Percentiles rank a stretch among this genome's conserved stretches.
Evolutionary conservation across 2,113 vertebrate species (phyloP).

Genomic region (Brachypodius melanocephalos): DNA sequence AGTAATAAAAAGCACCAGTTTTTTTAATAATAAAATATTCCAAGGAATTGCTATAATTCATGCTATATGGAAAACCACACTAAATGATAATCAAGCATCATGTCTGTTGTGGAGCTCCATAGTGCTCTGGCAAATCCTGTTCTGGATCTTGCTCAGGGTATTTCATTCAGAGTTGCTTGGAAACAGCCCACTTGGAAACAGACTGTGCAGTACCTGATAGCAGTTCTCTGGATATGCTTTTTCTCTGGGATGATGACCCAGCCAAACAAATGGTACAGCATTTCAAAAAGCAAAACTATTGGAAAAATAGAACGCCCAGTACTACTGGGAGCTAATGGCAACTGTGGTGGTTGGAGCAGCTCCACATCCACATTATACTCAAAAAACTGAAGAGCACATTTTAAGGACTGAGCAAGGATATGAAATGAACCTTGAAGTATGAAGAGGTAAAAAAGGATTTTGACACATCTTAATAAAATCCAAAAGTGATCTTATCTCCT

Average conservation of each 20-base stretch:
- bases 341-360: neutral
- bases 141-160: neutral
- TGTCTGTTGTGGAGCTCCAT: neutral
- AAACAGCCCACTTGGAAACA: neutral
- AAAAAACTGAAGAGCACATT: neutral
- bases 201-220: neutral
- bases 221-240: neutral
- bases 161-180: neutral
- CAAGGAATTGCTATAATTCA: neutral
- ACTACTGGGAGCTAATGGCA: neutral
- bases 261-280: neutral
- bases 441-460: neutral
- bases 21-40: neutral
- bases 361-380: neutral
- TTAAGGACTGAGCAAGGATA: neutral
- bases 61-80: neutral
- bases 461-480: neutral
- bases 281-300: neutral
- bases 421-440: neutral
- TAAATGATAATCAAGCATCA: neutral
- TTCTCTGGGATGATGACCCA: neutral
- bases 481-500: neutral
- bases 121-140: neutral
- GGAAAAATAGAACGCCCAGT: neutral
- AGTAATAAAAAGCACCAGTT: neutral